A percentile compares a stretch with the other conserved stretches of the same genome.
These are phyloP conservation scores for Elgaria multicarinata DNA, from an alignment of 2,113 vertebrate genomes.

Conservation along the genomic window DNA sequence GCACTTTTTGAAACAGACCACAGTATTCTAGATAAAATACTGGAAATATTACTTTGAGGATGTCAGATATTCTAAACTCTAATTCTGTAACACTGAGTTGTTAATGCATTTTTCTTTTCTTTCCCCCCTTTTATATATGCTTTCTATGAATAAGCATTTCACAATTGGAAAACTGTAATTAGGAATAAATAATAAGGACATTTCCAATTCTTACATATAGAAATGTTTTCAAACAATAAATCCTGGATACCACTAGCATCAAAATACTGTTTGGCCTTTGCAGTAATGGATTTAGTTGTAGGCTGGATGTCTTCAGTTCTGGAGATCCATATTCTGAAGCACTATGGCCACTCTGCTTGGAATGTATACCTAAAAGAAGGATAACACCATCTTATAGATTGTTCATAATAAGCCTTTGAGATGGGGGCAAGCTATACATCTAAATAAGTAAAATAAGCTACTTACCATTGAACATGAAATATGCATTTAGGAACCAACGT, in stretches of 20 bases:
- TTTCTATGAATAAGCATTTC: constrained; percentile 48
- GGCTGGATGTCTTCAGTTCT: constrained; percentile 64
- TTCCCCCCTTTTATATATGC: constrained; percentile 23
- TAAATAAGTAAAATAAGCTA: not conserved
- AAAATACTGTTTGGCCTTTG: constrained; percentile 58
- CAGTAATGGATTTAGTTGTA: not conserved
- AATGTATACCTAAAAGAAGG: constrained; percentile 80
- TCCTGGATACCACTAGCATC: constrained; percentile 38
- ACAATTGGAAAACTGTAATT: constrained; percentile 61
- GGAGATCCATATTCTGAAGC: constrained; percentile 75
- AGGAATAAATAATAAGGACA: constrained; percentile 59
- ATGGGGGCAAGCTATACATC: not conserved
- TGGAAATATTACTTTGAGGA: constrained; percentile 56
- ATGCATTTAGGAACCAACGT: not conserved
- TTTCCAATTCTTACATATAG: constrained; percentile 64
- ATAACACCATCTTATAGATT: constrained; percentile 17
- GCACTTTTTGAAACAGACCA: not conserved
- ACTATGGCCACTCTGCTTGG: constrained; percentile 83
- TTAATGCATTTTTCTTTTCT: constrained; percentile 9
- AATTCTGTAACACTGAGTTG: constrained; percentile 51
- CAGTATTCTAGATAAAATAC: constrained; percentile 41
- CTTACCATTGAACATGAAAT: not conserved
- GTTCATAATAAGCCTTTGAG: not conserved
- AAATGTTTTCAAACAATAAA: constrained; percentile 55
- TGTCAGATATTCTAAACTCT: constrained; percentile 42